Evolutionary conservation across 2,888 invertebrate genomes (phyloP).

Genomic region (Chesias legatella): DNA sequence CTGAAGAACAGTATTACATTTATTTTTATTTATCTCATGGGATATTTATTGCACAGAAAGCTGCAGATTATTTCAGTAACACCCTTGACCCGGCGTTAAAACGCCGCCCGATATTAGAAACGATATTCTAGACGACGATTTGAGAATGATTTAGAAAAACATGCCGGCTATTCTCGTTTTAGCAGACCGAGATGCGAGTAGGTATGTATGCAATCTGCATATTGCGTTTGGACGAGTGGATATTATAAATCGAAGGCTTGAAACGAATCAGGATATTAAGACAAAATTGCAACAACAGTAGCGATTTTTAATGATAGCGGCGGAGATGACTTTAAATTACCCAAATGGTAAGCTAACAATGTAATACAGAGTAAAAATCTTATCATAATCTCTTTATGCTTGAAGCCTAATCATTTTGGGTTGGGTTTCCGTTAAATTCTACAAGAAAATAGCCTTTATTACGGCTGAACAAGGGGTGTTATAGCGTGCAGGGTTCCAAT

Average conservation of each 20-base stretch:
- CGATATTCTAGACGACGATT: constrained; percentile 21
- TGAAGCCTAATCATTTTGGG: constrained; percentile 20
- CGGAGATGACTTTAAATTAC: no score
- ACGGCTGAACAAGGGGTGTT: constrained; percentile 8
- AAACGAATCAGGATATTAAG: no score
- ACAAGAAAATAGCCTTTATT: constrained; percentile 7
- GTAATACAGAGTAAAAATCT: neutral
- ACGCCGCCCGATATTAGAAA: constrained; percentile 19
- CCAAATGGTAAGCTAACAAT: no score
- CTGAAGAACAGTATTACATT: neutral
- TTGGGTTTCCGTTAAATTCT: constrained; percentile 9
- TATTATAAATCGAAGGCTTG: no score
- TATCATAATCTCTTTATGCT: constrained; percentile 17
- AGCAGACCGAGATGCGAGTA: constrained; percentile 1
- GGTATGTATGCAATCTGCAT: no score
- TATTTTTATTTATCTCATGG: constrained; percentile 5
- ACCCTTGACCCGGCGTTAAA: constrained; percentile 28
- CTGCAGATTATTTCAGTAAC: constrained; percentile 21
- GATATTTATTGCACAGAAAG: constrained; percentile 14
- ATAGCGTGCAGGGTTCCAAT: constrained; percentile 10
- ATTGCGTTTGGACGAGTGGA: no score
- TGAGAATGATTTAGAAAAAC: constrained; percentile 18
- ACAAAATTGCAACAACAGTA: no score
- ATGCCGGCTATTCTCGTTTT: constrained; percentile 15
- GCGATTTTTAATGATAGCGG: no score